Conservation (phyloP, 2,113 vertebrate genomes). For the Rallus limicola region DNA sequence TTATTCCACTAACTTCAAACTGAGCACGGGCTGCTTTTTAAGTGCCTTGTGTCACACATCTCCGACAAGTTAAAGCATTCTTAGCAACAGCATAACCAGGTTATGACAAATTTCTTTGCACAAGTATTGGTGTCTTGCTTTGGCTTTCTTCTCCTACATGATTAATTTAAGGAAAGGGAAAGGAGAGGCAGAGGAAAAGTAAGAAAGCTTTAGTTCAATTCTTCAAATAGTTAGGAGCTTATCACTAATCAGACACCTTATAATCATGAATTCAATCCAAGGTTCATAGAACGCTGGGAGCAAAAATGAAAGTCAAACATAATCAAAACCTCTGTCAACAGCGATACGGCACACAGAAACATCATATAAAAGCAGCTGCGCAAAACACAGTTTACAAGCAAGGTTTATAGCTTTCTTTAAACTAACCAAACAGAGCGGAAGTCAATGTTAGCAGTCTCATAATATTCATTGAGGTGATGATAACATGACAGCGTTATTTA, state of each 20-base stretch:
- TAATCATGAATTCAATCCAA: not conserved
- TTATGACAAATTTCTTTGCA: not conserved
- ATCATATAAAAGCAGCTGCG: not conserved
- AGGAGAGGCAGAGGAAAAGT: not conserved
- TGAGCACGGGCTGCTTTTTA: not conserved
- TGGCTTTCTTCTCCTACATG: not conserved
- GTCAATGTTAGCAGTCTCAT: not conserved
- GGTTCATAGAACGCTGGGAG: not conserved
- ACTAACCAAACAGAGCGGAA: not conserved
- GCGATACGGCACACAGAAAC: not conserved
- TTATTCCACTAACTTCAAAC: not conserved
- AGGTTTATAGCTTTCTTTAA: slow-evolving; percentile 10
- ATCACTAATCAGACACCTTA: not conserved
- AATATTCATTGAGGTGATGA: not conserved
- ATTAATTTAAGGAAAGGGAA: not conserved
- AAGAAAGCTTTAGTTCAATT: not conserved
- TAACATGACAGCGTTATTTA: not conserved
- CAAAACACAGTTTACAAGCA: not conserved
- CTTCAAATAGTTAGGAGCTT: not conserved
- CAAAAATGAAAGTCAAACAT: slow-evolving; percentile 28
- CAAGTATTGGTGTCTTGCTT: not conserved
- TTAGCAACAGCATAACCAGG: not conserved
- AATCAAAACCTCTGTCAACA: slow-evolving; percentile 28
- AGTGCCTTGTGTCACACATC: not conserved
- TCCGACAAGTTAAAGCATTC: not conserved